Base-by-base conservation (phyloP, 23 tunicate genomes). In the Corella eumyota region DNA sequence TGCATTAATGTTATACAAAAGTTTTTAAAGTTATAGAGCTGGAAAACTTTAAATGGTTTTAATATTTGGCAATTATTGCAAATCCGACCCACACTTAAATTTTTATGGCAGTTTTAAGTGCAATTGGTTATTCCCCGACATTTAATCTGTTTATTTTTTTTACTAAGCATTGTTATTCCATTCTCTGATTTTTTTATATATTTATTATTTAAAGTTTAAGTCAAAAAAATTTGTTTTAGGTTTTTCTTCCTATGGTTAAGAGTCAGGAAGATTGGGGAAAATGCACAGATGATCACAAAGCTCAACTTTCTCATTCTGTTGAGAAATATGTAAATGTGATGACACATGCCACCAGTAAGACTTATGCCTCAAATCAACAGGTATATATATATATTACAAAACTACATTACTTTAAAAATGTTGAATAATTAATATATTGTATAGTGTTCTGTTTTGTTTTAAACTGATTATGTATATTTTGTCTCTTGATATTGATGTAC, bases 201-300 rank as follows among this genome's bases (percentile, higher is more conserved):
- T n/a, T n/a, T n/a, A n/a, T n/a, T n/a, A n/a, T 40, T 15, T 40
- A 40, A 40, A 40, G 15, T 40, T 9, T 15, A 40, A 40, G 13
- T 40, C 48, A 40, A 11, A 40, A 40, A 11, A 40, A 11, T 9
- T 40, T 40, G 11, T 19, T 28, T 3, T 15, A 76, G 94, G 83
- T 84, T 1, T 75, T 84, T 46, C 38, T 68, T 30, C 94, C 94
- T 21, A 61, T 84, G 94, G 77, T 84, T 17, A 75, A 75, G 64
- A 71, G 77, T 11, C 79, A 84, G 64, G 80, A 70, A 63, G 78
- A 75, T 24, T 84, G 94, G 94, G 79, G 77, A 26, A 75, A 60
- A 62, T 84, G 94, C 45, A 30, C 54, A 3, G 70, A 63, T 1
- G 94, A 84, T 29, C 83, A 84, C 37, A 75, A 57, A 45, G 71